Base-by-base conservation (phyloP, 2,113 vertebrate genomes). In the Gallinago media region DNA sequence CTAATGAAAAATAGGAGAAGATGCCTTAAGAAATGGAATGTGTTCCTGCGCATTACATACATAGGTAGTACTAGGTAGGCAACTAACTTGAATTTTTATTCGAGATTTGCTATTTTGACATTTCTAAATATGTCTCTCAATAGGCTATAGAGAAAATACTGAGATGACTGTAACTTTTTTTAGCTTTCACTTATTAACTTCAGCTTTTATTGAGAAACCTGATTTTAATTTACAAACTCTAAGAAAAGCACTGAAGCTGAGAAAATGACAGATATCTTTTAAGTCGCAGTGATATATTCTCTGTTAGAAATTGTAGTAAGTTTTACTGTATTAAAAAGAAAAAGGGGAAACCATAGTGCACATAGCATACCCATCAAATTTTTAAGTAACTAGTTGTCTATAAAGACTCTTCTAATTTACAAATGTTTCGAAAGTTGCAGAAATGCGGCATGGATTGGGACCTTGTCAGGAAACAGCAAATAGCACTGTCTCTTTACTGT, bases 401-500 rank as follows among this genome's bases (percentile, higher is more conserved):
- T 78, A 56, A 85, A 50, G 63, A n/a, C 42, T 79, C 40, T 71
- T 80, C n/a, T 90, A 52, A 68, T 49, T 72, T 56, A 29, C 1
- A 25, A n/a, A 26, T 93, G 47, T 67, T 96, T 75, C 38, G 59
- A 63, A 66, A 27, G 25, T 8, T 50, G 54, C 68, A 75, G 59
- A 80, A 94, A 83, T 62, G 62, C 67, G 15, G 5, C 32, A 4
- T 9, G 5, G 44, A 55, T 36, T 52, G 46, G 34, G 40, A 49
- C 0, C 0, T 40, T 62, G 16, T 52, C 42, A 50, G 73, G 26
- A 65, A 81, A 15, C 0, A 3, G 20, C 31, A 50, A 66, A 34
- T 25, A 76, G 21, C 15, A 4, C 6, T 38, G 12, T 19, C 23
- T 79, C 5, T 32, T 9, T 38, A 38, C 36, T 90, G 5, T 42